Percentiles rank a stretch among this genome's conserved stretches.
These are phyloP conservation scores for Melanostoma scalare DNA, from an alignment of 2,888 invertebrate genomes.

Conservation along the genomic window DNA sequence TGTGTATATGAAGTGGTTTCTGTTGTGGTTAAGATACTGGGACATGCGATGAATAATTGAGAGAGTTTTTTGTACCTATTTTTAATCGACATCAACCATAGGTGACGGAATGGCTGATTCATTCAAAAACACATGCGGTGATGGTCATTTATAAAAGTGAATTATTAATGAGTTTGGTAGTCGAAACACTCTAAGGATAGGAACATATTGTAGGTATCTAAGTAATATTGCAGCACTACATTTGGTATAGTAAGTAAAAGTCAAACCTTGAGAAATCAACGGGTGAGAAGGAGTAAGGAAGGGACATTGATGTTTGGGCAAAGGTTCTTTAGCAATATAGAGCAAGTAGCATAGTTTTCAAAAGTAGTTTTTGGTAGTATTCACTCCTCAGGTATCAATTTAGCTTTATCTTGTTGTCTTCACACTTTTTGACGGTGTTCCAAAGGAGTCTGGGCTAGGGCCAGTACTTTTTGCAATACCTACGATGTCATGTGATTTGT, in stretches of 20 bases:
- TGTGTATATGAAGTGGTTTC: slow-evolving; percentile 13
- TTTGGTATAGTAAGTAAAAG: too few species aligned
- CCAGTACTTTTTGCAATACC: too few species aligned
- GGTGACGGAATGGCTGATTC: slow-evolving; percentile 31
- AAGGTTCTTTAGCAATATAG: too few species aligned
- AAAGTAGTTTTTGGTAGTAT: too few species aligned
- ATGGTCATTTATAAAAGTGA: slow-evolving; percentile 45
- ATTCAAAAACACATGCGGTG: slow-evolving; percentile 37
- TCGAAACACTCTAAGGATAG: neutral
- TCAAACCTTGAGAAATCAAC: too few species aligned
- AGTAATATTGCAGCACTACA: neutral
- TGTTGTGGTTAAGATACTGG: slow-evolving; percentile 46
- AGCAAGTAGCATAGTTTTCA: too few species aligned
- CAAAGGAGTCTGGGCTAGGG: too few species aligned
- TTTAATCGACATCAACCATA: slow-evolving; percentile 58
- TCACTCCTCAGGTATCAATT: too few species aligned
- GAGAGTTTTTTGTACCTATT: slow-evolving; percentile 65
- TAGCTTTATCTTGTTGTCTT: too few species aligned
- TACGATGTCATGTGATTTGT: too few species aligned
- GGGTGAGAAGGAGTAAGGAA: neutral
- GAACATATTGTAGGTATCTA: too few species aligned
- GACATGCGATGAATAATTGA: slow-evolving; percentile 60
- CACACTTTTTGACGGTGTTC: too few species aligned
- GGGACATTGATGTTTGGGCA: neutral
- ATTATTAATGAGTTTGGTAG: slow-evolving; percentile 45